Base-by-base conservation (phyloP, 2,797 vertebrate genomes). In the Discoglossus pictus region DNA sequence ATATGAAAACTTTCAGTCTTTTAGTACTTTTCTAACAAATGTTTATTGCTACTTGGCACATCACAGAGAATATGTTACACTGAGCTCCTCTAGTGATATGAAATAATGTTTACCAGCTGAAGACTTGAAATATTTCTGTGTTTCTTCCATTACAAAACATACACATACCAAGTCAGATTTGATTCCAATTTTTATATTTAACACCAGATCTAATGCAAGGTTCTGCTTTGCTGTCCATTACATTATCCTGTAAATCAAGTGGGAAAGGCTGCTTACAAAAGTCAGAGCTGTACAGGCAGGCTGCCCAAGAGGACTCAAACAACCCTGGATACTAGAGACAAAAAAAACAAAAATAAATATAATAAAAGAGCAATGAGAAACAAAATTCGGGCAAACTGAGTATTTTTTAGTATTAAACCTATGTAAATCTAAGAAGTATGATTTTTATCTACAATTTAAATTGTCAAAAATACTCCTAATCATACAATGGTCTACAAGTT, bases 81-180 rank as follows among this genome's bases (percentile, higher is more conserved):
- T 16, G 16, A 43, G 11, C n/a, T 48, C 46, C 46, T 46, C 43
- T 48, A 48, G 21, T 25, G 46, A 48, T 13, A 20, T 48, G 20
- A 46, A 46, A 20, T 46, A 48, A 48, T 48, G 46, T 25, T 24
- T 48, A 48, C 46, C 20, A 48, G 46, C 46, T 48, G 20, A 48
- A 13, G 12, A 12, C 46, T 48, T 48, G 46, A 48, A 48, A 48
- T 48, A 48, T 5, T 25, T 11, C 46, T 24, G 46, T 24, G 46
- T 48, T 46, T 46, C 20, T 48, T 48, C 46, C 12, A 48, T 48
- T 24, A 13, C 46, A 48, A 48, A 24, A 11, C 17, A 25, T 3
- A 48, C 20, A 48, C 18, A 48, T 8, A 4, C 27, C 27, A 8
- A 31, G 27, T 31, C 27, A 31, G 27, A 20, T 10, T 4, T 4